phyloP scores from a whole-genome alignment of 2,113 vertebrate genomes.

The human region DNA sequence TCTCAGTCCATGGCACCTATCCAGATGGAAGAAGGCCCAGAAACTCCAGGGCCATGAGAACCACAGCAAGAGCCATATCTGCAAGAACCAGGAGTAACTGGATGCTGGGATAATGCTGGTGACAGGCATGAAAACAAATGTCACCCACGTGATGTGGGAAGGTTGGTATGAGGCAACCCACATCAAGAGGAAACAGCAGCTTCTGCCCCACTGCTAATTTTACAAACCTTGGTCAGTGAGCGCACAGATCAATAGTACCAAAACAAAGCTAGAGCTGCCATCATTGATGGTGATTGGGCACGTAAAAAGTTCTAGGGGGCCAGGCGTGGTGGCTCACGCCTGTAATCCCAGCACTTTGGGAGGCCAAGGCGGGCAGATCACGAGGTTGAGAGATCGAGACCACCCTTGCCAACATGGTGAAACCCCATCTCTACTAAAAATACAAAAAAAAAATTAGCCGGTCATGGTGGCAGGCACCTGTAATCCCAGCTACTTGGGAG shows the following conservation, averaged over 20 bases:
- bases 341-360: too few species aligned
- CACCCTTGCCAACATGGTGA: too few species aligned
- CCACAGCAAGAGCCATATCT: constrained; percentile 83
- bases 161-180: constrained; percentile 86
- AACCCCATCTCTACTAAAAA: too few species aligned
- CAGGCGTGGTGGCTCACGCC: too few species aligned
- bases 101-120: constrained; percentile 85
- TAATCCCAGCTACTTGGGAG: too few species aligned
- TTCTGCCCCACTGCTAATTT: constrained; percentile 86
- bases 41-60: constrained; percentile 86
- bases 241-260: constrained; percentile 82
- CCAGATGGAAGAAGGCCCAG: constrained; percentile 85
- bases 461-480: too few species aligned
- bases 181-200: constrained; percentile 85
- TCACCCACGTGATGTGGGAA: constrained; percentile 87
- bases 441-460: too few species aligned
- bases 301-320: constrained; percentile 86
- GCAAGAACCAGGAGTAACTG: constrained; percentile 87
- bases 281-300: constrained; percentile 84
- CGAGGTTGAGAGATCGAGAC: too few species aligned
- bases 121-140: constrained; percentile 88
- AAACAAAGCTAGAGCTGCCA: constrained; percentile 82
- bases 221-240: constrained; percentile 86
- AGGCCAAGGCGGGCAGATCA: too few species aligned
- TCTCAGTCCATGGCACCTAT: constrained; percentile 33